phyloP scores from a whole-genome alignment of 2,113 vertebrate genomes.

The Sitta europaea region DNA sequence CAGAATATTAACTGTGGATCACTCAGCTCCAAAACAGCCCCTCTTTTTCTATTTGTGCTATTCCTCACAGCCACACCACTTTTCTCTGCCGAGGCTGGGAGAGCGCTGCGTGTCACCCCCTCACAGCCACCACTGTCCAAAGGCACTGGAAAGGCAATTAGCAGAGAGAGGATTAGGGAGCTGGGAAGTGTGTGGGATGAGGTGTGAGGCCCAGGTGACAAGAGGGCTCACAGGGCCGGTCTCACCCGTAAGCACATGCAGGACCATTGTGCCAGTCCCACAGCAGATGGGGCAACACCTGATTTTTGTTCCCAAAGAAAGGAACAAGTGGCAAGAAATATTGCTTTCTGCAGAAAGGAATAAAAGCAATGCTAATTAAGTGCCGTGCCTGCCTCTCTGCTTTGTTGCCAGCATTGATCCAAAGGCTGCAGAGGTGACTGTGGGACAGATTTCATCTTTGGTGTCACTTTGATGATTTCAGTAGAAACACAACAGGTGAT shows the following conservation, averaged over 20 bases:
- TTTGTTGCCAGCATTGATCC: background rate
- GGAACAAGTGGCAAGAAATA: background rate
- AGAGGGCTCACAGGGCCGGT: background rate
- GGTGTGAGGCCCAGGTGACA: background rate
- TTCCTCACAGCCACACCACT: background rate
- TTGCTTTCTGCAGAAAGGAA: background rate
- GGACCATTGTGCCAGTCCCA: background rate
- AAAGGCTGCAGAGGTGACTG: background rate
- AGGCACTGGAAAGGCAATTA: background rate
- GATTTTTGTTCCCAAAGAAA: background rate
- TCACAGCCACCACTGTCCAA: background rate
- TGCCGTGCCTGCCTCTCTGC: background rate
- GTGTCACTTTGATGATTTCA: background rate
- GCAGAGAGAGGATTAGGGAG: background rate
- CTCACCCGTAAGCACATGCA: rapidly evolving
- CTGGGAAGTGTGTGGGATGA: background rate
- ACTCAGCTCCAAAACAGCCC: background rate
- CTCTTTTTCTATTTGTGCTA: background rate
- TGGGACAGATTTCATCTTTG: background rate
- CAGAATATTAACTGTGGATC: slow-evolving; percentile 43
- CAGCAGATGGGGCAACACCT: background rate
- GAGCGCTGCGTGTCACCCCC: rapidly evolving
- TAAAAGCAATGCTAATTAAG: background rate
- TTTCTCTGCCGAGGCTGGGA: background rate
- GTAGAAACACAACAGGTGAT: background rate